A percentile compares a stretch with the other conserved stretches of the same genome.
phyloP scores from a whole-genome alignment of 2,888 invertebrate species.

The Saturnia japonica region DNA sequence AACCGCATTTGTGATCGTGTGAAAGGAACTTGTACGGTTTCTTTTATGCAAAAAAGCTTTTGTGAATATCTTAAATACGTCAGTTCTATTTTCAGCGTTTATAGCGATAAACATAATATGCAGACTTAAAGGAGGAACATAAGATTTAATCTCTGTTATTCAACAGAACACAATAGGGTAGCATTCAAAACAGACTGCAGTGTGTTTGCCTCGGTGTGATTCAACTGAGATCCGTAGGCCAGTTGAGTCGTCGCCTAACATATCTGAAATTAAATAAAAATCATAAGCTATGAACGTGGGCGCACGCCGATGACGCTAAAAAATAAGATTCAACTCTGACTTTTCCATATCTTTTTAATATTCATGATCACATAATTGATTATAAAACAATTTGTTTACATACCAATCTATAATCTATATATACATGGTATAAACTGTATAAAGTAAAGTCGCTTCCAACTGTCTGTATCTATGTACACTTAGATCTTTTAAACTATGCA shows the following conservation, averaged over 20 bases:
- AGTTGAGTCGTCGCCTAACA: slow-evolving; percentile 48
- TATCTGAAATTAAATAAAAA: slow-evolving; percentile 63
- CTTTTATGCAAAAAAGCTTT: slow-evolving; percentile 20
- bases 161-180: slow-evolving; percentile 28
- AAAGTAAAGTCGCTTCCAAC: too few relatives aligned
- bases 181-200: slow-evolving; percentile 35
- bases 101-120: not conserved
- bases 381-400: too few relatives aligned
- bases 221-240: slow-evolving; percentile 42
- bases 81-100: slow-evolving; percentile 23
- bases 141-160: slow-evolving; percentile 27
- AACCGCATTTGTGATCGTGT: slow-evolving; percentile 22
- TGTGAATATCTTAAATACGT: slow-evolving; percentile 15
- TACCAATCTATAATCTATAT: too few relatives aligned
- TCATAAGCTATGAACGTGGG: slow-evolving; percentile 40
- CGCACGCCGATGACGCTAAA: slow-evolving; percentile 42
- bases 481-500: too few relatives aligned
- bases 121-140: slow-evolving; percentile 22
- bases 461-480: too few relatives aligned
- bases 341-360: not conserved
- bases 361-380: not conserved
- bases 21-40: slow-evolving; percentile 22
- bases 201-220: slow-evolving; percentile 46
- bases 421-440: too few relatives aligned
- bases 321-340: slow-evolving; percentile 23